Percentiles rank a stretch among this genome's conserved stretches.
Conservation (phyloP, 2,888 invertebrate species). For the Callyntrura sp. region DNA sequence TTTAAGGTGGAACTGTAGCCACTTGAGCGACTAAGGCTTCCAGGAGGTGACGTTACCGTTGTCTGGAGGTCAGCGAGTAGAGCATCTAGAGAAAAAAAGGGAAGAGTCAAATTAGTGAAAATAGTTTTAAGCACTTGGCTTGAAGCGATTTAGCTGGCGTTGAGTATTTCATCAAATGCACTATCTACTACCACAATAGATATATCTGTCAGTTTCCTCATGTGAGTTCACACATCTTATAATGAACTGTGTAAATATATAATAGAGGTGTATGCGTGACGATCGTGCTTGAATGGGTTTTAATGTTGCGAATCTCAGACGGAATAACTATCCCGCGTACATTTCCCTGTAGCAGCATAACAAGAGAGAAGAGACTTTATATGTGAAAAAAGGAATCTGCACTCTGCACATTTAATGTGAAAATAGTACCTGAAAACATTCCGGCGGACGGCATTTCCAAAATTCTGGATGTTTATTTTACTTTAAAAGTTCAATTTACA, state of each 20-base stretch:
- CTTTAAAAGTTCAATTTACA: neutral
- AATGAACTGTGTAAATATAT: too few relatives aligned
- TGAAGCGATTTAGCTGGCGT: neutral
- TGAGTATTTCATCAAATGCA: too few relatives aligned
- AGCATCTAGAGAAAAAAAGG: slow-evolving; percentile 91
- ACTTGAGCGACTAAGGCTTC: slow-evolving; percentile 84
- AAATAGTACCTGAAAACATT: slow-evolving; percentile 53
- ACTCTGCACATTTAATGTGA: neutral
- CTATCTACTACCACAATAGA: too few relatives aligned
- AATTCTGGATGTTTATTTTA: neutral
- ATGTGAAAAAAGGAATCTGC: too few relatives aligned
- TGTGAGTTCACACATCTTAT: too few relatives aligned
- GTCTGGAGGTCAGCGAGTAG: slow-evolving; percentile 98
- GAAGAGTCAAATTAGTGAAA: neutral
- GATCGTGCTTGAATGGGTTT: neutral
- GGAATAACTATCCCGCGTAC: too few relatives aligned
- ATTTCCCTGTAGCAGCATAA: neutral
- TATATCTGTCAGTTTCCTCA: too few relatives aligned
- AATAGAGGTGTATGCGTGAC: neutral
- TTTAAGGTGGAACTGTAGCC: slow-evolving; percentile 81
- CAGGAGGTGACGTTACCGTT: slow-evolving; percentile 90
- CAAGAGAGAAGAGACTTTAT: neutral
- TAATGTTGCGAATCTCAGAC: too few relatives aligned
- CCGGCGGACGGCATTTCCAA: slow-evolving; percentile 71
- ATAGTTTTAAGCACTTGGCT: neutral